A percentile compares a stretch with the other conserved stretches of the same genome.
Evolutionary conservation across 2,113 vertebrate species (phyloP).

Genomic region (Podarcis muralis): DNA sequence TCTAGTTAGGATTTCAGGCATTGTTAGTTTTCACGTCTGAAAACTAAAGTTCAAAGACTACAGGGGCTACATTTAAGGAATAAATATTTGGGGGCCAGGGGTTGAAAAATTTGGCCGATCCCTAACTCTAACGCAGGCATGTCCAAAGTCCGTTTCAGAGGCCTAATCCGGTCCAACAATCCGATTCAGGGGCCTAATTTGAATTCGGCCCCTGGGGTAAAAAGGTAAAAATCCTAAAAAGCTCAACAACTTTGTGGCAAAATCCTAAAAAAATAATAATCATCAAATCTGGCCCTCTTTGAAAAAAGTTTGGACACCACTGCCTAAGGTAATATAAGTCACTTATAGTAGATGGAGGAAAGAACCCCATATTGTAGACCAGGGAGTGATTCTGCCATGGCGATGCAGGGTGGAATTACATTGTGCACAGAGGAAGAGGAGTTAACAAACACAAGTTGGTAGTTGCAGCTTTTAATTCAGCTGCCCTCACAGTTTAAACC

Average conservation of each 20-base stretch:
- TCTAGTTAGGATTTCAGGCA: not conserved
- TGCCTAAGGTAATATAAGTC: not conserved
- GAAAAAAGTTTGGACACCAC: too few relatives aligned
- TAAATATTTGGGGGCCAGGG: not conserved
- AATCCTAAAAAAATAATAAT: too few relatives aligned
- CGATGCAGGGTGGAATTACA: not conserved
- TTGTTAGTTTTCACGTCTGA: not conserved
- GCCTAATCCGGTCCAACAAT: too few relatives aligned
- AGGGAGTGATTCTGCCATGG: not conserved
- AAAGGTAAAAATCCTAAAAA: too few relatives aligned
- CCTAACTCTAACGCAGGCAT: not conserved
- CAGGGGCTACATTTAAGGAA: not conserved
- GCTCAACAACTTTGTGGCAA: too few relatives aligned
- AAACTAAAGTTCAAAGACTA: not conserved
- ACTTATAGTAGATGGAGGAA: not conserved
- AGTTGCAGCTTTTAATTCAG: not conserved
- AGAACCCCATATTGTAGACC: not conserved
- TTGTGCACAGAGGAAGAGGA: not conserved
- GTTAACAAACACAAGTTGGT: not conserved
- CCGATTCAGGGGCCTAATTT: too few relatives aligned
- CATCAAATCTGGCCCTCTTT: too few relatives aligned
- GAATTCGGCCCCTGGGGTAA: too few relatives aligned
- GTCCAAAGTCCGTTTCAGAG: too few relatives aligned
- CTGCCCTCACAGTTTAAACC: not conserved
- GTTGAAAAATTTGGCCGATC: not conserved